Percentiles rank a stretch among this genome's conserved stretches.
phyloP scores from a whole-genome alignment of 1,140 invertebrate species.

The Mactra quadrangularis region DNA sequence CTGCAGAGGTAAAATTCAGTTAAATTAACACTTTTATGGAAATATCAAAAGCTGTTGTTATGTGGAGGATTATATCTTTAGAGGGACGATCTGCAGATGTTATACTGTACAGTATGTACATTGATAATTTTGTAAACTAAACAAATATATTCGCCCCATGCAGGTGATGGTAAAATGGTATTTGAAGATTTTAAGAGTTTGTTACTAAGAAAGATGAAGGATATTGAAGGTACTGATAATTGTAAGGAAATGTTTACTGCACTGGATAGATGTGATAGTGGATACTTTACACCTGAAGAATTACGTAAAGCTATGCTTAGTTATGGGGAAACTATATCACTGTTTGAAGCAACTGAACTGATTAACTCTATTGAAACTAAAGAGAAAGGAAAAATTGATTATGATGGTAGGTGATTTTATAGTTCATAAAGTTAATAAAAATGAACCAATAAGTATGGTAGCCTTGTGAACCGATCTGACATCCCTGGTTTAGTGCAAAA shows the following conservation, averaged over 20 bases:
- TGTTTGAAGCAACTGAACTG: slow-evolving; percentile 25
- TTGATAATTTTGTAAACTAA: no score
- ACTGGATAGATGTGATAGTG: background rate
- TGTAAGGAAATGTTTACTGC: slow-evolving; percentile 25
- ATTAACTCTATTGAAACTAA: slow-evolving; percentile 18
- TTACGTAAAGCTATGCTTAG: background rate
- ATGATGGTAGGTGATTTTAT: slow-evolving; percentile 16
- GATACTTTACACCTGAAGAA: slow-evolving; percentile 33
- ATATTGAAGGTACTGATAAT: slow-evolving; percentile 20
- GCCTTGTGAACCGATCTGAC: no score
- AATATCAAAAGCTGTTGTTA: no score
- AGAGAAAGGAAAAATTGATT: slow-evolving; percentile 30
- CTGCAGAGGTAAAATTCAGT: no score
- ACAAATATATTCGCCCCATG: no score
- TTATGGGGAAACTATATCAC: slow-evolving; percentile 13
- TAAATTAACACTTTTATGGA: no score
- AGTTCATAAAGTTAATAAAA: no score
- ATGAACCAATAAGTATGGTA: no score
- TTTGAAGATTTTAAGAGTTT: slow-evolving; percentile 50
- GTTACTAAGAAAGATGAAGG: slow-evolving; percentile 42
- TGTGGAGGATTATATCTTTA: no score
- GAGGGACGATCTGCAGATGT: no score
- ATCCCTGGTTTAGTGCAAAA: no score
- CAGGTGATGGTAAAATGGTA: slow-evolving; percentile 38
- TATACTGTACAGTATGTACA: no score